Conservation (phyloP, 2,888 invertebrate genomes). For the Drosophila vallismaia region DNA sequence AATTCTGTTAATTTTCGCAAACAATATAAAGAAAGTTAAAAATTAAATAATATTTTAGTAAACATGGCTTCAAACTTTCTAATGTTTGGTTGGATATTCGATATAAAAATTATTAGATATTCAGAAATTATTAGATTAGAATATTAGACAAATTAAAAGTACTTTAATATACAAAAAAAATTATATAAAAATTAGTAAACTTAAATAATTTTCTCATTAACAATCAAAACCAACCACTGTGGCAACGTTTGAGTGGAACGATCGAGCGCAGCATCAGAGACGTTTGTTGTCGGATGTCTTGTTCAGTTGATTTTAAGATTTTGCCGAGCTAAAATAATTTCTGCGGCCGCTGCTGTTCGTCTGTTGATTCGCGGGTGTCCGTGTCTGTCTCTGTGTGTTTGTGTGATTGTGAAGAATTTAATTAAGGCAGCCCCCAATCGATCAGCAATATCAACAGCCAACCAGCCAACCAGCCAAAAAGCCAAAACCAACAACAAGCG, state of each 20-base stretch:
- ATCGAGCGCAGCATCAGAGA: constrained; percentile 62
- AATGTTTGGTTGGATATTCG: no score
- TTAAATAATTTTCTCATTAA: not conserved
- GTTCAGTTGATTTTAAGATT: constrained; percentile 80
- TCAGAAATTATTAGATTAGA: no score
- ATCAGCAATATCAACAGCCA: constrained; percentile 46
- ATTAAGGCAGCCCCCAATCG: constrained; percentile 46
- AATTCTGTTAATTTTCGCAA: not conserved
- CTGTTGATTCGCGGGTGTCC: constrained; percentile 33
- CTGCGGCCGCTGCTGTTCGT: constrained; percentile 48
- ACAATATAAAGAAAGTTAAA: not conserved
- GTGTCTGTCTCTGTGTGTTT: constrained; percentile 21
- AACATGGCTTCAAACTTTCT: no score
- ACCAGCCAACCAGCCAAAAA: constrained; percentile 18
- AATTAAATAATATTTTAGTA: not conserved
- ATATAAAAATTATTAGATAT: no score
- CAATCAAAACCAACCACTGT: not conserved
- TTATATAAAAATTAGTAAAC: not conserved
- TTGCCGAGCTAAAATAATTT: constrained; percentile 79
- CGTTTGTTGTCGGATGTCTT: constrained; percentile 63
- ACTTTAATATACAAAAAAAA: not conserved
- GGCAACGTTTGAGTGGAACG: constrained; percentile 29
- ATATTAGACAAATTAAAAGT: no score
- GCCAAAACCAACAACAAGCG: constrained; percentile 24
- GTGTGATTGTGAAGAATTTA: constrained; percentile 48